phyloP scores from a whole-genome alignment of 2,888 invertebrate species.

The Steinernema hermaphroditum region DNA sequence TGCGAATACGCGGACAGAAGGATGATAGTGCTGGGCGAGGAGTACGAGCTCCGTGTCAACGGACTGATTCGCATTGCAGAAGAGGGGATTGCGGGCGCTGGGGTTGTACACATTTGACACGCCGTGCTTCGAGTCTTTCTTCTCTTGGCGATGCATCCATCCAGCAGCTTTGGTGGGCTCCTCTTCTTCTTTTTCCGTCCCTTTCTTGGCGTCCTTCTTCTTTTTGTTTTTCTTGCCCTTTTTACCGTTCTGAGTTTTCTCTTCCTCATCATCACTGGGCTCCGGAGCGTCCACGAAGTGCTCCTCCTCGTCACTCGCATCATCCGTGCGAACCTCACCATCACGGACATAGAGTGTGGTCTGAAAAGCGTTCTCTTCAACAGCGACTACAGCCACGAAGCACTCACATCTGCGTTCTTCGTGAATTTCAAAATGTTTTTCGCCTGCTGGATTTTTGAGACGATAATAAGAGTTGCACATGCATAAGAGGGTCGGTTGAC shows the following conservation, averaged over 20 bases:
- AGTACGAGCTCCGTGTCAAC: constrained; percentile 78
- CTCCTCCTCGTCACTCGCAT: constrained; percentile 68
- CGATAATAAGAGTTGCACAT: constrained; percentile 79
- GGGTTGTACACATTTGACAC: constrained; percentile 68
- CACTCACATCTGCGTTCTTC: constrained; percentile 58
- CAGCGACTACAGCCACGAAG: too few relatives aligned
- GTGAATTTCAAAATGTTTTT: constrained; percentile 57
- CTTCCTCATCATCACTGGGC: constrained; percentile 27
- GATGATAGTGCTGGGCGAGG: constrained; percentile 81
- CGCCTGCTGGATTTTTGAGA: constrained; percentile 50
- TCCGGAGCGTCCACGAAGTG: constrained; percentile 63
- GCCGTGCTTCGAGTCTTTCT: constrained; percentile 22
- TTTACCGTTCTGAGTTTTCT: constrained; percentile 29
- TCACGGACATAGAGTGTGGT: not conserved
- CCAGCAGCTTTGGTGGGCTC: not conserved
- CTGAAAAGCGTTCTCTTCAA: constrained; percentile 7
- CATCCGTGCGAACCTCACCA: constrained; percentile 38
- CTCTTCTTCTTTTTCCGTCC: constrained; percentile 26
- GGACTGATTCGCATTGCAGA: constrained; percentile 78
- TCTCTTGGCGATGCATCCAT: constrained; percentile 17
- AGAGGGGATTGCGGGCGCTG: constrained; percentile 80
- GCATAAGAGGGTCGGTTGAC: constrained; percentile 78
- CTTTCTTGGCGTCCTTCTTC: constrained; percentile 28
- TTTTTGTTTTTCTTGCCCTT: constrained; percentile 27
- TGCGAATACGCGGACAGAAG: constrained; percentile 86